These are phyloP conservation scores for Alligator sinensis DNA, from an alignment of 2,113 vertebrate genomes.

Conservation along the genomic window DNA sequence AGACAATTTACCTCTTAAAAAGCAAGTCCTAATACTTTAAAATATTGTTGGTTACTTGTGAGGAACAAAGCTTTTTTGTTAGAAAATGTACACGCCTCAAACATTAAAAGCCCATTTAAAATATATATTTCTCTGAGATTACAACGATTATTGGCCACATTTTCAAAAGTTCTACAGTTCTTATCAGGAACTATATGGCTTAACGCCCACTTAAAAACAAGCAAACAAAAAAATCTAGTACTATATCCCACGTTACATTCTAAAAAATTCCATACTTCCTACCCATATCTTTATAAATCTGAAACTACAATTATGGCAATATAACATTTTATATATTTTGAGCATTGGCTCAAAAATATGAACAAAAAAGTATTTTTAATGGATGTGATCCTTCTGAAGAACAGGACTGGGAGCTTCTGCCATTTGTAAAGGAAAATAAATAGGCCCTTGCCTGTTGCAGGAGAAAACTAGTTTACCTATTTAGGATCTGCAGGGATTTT, in stretches of 20 bases:
- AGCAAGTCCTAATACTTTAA: background rate
- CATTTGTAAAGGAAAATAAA: background rate
- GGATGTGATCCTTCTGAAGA: background rate
- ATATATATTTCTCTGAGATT: background rate
- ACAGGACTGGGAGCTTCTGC: background rate
- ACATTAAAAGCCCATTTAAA: background rate
- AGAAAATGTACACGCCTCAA: accelerated
- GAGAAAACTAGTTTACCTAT: background rate
- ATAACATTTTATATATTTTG: background rate
- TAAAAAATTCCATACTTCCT: background rate
- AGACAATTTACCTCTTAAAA: too few relatives aligned
- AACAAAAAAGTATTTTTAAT: background rate
- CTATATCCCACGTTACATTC: background rate
- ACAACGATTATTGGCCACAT: background rate
- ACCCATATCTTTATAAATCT: background rate
- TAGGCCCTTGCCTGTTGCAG: background rate
- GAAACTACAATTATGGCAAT: background rate
- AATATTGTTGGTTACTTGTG: background rate
- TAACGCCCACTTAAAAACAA: background rate
- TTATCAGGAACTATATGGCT: background rate
- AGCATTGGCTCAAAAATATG: background rate
- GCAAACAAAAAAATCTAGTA: background rate
- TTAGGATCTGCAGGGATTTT: background rate
- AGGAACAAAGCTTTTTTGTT: background rate
- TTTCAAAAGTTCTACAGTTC: background rate